Conservation (phyloP, 2,113 vertebrate genomes). For the Lophius piscatorius region DNA sequence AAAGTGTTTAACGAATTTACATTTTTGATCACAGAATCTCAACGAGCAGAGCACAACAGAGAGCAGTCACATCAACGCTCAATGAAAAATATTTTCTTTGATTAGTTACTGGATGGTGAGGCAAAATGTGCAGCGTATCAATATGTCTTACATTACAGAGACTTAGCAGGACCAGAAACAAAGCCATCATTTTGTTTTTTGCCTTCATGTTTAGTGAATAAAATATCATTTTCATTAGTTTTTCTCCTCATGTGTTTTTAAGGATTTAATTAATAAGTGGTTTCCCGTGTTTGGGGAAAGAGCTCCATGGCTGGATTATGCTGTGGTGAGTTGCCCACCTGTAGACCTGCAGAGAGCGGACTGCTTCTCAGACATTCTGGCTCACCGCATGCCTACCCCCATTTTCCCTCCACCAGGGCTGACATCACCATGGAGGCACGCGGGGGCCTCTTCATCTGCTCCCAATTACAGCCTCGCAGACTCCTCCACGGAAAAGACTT, state of each 20-base stretch:
- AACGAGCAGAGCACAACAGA: constrained; percentile 53
- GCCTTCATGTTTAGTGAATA: neutral
- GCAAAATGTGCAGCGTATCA: constrained; percentile 14
- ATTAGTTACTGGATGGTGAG: constrained; percentile 45
- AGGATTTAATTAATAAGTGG: neutral
- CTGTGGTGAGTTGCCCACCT: constrained; percentile 50
- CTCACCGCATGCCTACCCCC: constrained; percentile 34
- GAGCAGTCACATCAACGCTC: constrained; percentile 48
- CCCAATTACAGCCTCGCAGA: constrained; percentile 73
- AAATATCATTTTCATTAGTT: constrained; percentile 15
- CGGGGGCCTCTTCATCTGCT: constrained; percentile 79
- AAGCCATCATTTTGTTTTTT: constrained; percentile 3
- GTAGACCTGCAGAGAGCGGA: constrained; percentile 29
- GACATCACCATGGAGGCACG: constrained; percentile 80
- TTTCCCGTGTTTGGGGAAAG: constrained; percentile 14
- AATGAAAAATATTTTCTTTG: constrained; percentile 42
- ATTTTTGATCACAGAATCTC: constrained; percentile 71
- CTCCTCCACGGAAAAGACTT: constrained; percentile 54
- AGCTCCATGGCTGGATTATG: constrained; percentile 16
- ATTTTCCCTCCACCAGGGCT: constrained; percentile 63
- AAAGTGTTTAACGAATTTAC: constrained; percentile 78
- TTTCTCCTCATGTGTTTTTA: constrained; percentile 6
- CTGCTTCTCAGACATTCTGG: constrained; percentile 60
- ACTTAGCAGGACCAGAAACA: constrained; percentile 2
- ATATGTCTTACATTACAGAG: constrained; percentile 10